Evolutionary conservation across 2,888 invertebrate species (phyloP).

Genomic region (Spodoptera exigua): DNA sequence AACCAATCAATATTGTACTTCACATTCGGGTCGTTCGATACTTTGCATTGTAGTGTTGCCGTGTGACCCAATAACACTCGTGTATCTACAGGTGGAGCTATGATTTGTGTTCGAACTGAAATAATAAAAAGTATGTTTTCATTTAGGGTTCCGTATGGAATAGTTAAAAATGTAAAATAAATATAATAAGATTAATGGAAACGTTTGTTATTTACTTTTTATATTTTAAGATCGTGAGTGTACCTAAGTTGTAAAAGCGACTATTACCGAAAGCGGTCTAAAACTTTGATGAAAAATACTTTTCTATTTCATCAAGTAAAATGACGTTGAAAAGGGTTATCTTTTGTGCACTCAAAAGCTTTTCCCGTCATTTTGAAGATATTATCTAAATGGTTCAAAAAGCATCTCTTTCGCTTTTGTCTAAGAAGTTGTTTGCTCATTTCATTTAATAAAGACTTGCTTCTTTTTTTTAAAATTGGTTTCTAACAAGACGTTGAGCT

Average conservation of each 20-base stretch:
- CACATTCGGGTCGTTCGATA: constrained; percentile 96
- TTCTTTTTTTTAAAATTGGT: constrained; percentile 1
- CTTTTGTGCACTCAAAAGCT: constrained; percentile 30
- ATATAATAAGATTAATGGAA: too few relatives aligned
- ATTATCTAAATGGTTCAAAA: constrained; percentile 42
- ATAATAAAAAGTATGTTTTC: constrained; percentile 42
- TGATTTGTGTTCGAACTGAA: constrained; percentile 97
- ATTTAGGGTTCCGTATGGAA: constrained; percentile 12
- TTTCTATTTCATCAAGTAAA: constrained; percentile 44
- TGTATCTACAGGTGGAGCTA: constrained; percentile 97
- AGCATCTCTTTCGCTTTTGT: constrained; percentile 27
- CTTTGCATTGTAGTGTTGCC: constrained; percentile 97
- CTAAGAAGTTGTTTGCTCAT: constrained; percentile 20
- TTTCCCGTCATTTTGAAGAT: constrained; percentile 40
- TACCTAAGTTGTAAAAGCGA: too few relatives aligned
- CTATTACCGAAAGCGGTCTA: constrained; percentile 17
- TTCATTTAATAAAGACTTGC: constrained; percentile 3
- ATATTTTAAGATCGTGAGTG: too few relatives aligned
- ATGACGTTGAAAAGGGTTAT: constrained; percentile 40
- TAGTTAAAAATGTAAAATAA: too few relatives aligned
- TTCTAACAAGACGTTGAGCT: not conserved
- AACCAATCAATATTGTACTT: constrained; percentile 96
- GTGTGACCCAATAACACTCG: constrained; percentile 97
- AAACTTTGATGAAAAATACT: constrained; percentile 33
- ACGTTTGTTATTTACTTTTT: too few relatives aligned